Base-by-base conservation (phyloP, 2,113 vertebrate genomes). In the Gasterosteus nipponicus region DNA sequence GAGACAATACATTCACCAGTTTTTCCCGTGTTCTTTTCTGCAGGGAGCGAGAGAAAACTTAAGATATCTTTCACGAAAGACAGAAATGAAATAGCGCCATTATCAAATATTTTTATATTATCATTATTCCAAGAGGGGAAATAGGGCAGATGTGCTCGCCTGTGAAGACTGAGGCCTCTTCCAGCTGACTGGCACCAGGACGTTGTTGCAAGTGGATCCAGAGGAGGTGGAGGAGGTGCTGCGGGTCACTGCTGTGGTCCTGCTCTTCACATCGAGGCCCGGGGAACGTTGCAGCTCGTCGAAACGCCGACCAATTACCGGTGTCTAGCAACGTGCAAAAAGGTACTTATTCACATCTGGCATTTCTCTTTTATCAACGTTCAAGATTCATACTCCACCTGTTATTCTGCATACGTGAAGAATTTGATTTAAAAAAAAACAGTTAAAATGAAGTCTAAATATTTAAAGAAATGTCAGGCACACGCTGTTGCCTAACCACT, bases 161-260 rank as follows among this genome's bases (percentile, higher is more conserved):
- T 99, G 98, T 75, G 97, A 99, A 39, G 95, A 97, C 73, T 99
- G 98, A 19, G 98, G 98, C 73, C 96, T 96, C 86, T 99, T 99
- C 98, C 98, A 99, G 94, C 98, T 98, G 84, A 99, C 96, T 19
- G 97, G 98, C 81, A 99, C 97, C 77, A 99, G 94, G 51, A 98
- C 97, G 29, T 96, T 98, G 84, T 98, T 98, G 80, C 96, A 95
- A 63, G 95, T 96, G 73, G 97, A 98, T 49, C 96, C 96, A 3
- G 97, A 99, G 0, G 97, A 99, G n/a, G 96, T 97, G 42, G 98
- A 99, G 22, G 98, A 99, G 1, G 96, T 95, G 85, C 97, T 98
- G 53, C 96, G 94, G 39, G 97, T 98, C 87, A 98, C 96, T 0
- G 96, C 94, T 80, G 96, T 94, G 11, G 93, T 94, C 38, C 96